A percentile compares a stretch with the other conserved stretches of the same genome.
phyloP scores from a whole-genome alignment of 2,113 vertebrate species.

The Gracilinanus agilis region DNA sequence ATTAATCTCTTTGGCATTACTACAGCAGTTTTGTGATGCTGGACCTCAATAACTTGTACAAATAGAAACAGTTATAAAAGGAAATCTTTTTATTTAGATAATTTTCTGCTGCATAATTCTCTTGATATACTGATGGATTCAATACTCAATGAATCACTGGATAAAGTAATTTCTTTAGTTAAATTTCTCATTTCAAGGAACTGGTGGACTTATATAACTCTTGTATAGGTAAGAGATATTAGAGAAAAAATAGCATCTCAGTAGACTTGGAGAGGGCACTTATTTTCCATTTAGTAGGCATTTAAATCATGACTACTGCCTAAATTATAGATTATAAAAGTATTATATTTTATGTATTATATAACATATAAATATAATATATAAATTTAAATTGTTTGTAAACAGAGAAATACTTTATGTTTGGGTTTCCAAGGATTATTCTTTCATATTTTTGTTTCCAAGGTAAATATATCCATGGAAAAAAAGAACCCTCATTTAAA shows the following conservation, averaged over 20 bases:
- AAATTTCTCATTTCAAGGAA: not conserved
- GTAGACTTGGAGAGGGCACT: not conserved
- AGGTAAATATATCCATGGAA: not conserved
- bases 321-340: slow-evolving; percentile 48
- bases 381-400: too few species aligned
- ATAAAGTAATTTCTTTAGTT: not conserved
- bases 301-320: slow-evolving; percentile 50
- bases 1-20: not conserved
- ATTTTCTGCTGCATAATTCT: not conserved
- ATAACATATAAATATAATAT: too few species aligned
- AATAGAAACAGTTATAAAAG: not conserved
- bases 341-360: too few species aligned
- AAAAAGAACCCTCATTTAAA: not conserved
- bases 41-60: not conserved
- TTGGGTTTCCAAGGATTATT: slow-evolving; percentile 58
- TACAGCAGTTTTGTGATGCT: not conserved
- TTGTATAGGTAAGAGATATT: not conserved
- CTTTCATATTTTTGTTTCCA: slow-evolving; percentile 1
- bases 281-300: slow-evolving; percentile 7
- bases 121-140: not conserved
- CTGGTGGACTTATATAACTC: not conserved
- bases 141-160: not conserved
- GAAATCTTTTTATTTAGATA: not conserved
- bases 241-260: slow-evolving; percentile 42
- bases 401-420: too few species aligned